phyloP scores from a whole-genome alignment of 1,140 invertebrate genomes.

The Drosophila santomea region DNA sequence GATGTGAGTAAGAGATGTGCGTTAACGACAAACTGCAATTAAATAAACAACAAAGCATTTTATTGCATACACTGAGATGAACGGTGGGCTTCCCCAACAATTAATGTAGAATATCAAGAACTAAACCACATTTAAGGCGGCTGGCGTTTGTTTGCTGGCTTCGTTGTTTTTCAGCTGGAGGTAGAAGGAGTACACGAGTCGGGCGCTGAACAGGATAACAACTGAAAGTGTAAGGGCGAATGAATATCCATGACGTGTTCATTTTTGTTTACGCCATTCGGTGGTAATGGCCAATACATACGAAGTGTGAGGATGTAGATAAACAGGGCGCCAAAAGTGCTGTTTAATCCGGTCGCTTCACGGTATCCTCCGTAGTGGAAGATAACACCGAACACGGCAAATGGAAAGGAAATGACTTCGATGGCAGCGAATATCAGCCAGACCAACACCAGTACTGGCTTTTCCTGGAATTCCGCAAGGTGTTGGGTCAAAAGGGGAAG shows the following conservation, averaged over 20 bases:
- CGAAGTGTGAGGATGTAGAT: slow-evolving; percentile 47
- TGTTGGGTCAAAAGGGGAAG: no score
- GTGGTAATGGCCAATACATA: slow-evolving; percentile 36
- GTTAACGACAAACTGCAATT: slow-evolving; percentile 61
- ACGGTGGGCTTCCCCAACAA: background rate
- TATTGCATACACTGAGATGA: slow-evolving; percentile 32
- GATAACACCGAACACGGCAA: slow-evolving; percentile 65
- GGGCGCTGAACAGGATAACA: slow-evolving; percentile 51
- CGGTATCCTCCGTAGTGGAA: slow-evolving; percentile 73
- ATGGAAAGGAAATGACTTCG: slow-evolving; percentile 56
- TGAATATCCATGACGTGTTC: background rate
- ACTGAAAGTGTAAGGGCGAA: slow-evolving; percentile 32
- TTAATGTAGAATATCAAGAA: slow-evolving; percentile 1
- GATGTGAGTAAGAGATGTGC: slow-evolving; percentile 58
- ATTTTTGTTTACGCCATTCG: background rate
- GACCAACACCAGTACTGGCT: slow-evolving; percentile 41
- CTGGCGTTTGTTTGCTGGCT: slow-evolving; percentile 19
- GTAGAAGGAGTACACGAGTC: slow-evolving; percentile 70
- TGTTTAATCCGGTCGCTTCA: slow-evolving; percentile 45
- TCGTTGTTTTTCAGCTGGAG: slow-evolving; percentile 65
- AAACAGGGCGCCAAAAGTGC: slow-evolving; percentile 48
- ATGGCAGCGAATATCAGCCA: slow-evolving; percentile 63
- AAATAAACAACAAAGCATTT: slow-evolving; percentile 26
- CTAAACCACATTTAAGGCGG: slow-evolving; percentile 58
- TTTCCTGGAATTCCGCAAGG: slow-evolving; percentile 34